These are phyloP conservation scores for Elanoides forficatus DNA, from an alignment of 2,113 vertebrate genomes.

Conservation along the genomic window DNA sequence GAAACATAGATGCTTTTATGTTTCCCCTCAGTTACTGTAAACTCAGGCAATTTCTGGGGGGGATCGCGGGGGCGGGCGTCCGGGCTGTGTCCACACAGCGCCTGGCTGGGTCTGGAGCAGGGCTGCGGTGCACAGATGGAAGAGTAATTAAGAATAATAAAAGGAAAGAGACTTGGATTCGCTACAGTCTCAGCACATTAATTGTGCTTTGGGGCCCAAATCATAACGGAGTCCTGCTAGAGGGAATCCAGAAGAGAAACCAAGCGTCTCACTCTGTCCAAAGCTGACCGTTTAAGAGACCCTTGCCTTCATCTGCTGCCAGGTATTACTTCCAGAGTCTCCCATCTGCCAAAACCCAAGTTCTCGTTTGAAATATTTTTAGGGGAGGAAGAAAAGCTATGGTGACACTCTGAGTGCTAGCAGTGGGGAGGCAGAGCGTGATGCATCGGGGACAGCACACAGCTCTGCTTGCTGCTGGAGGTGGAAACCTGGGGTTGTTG, in stretches of 20 bases:
- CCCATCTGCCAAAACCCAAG: conserved; percentile 13
- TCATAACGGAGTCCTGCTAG: conserved; percentile 48
- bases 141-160: conserved; percentile 70
- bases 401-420: not conserved
- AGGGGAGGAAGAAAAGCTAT: not conserved
- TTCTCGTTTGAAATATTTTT: conserved; percentile 14
- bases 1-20: not conserved
- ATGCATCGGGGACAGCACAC: not conserved
- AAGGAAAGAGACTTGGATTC: conserved; percentile 63
- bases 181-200: conserved; percentile 62
- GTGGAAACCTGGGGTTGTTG: fast-evolving
- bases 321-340: conserved; percentile 44
- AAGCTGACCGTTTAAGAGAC: conserved; percentile 63
- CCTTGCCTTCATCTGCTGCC: conserved; percentile 60
- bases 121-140: conserved; percentile 49
- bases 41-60: not conserved
- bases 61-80: not conserved
- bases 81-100: not conserved
- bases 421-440: fast-evolving
- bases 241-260: conserved; percentile 60
- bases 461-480: not conserved
- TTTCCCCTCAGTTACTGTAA: not conserved
- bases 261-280: conserved; percentile 38
- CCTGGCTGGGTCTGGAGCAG: conserved; percentile 4
- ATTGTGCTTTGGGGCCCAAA: conserved; percentile 63